Base-by-base conservation (phyloP, 2,888 invertebrate genomes). In the Tortrix viridana region DNA sequence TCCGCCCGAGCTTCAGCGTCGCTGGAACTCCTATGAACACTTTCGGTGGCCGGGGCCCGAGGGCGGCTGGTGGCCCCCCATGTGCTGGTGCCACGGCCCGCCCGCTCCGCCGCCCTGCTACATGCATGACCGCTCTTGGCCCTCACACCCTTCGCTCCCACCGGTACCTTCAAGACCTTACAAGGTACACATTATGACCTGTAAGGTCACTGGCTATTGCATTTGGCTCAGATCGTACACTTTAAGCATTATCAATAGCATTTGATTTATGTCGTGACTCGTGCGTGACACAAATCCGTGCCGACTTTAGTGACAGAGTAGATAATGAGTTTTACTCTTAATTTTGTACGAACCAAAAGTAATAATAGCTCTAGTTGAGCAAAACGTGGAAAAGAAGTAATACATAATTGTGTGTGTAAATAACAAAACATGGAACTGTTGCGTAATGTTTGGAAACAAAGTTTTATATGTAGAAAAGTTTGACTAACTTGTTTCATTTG, bases 1-100 rank as follows among this genome's bases (percentile, higher is more conserved):
- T n/a, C 86, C 88, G 14, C 85, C 86, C 5, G 92, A 92, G 18
- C 69, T 89, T 63, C 89, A 92, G 68, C 82, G 92, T 58, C 85
- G 92, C 62, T 92, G 92, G 89, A 90, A 92, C 66, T 93, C 92
- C 37, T 94, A 92, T 71, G 94, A 94, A 71, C 93, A 93, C 68
- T 94, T 94, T 75, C 93, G 94, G 56, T 90, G 93, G 75, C 94
- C 94, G 59, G 62, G 50, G 7, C 63, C 63, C 2, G 94, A 94
- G 67, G 85, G 87, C 18, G 86, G 86, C 1, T 89, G 90, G 90
- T 89, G 87, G 90, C 87, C 88, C 23, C 89, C 89, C 22, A 82
- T 86, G 88, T 90, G 88, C 74, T 89, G 89, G 90, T 92, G 92
- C 69, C 91, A 89, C 69, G 89, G 88, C 1, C 88, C 89, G 43